Evolutionary conservation across 1,140 invertebrate species (phyloP).

Genomic region (Hetaerina americana): DNA sequence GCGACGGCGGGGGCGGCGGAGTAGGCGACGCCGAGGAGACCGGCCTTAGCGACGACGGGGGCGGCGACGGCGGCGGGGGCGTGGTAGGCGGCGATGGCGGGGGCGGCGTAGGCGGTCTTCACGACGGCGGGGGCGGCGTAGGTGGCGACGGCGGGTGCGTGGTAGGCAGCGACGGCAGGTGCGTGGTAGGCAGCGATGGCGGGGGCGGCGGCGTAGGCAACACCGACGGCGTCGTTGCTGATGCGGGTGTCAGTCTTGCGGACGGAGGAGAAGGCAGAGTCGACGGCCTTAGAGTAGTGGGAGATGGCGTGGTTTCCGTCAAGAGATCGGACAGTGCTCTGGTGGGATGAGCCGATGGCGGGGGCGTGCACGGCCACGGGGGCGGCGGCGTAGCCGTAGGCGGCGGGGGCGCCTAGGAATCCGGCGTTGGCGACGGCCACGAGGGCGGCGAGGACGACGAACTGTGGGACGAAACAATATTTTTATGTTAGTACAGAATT

Average conservation of each 20-base stretch:
- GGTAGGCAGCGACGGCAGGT: constrained; percentile 24
- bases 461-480: neutral
- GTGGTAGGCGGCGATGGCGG: constrained; percentile 10
- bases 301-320: constrained; percentile 39
- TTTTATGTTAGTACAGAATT: no score
- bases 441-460: neutral
- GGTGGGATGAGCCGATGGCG: constrained; percentile 36
- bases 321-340: constrained; percentile 39
- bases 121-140: constrained; percentile 16
- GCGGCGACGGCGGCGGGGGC: constrained; percentile 7
- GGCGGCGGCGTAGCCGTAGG: neutral
- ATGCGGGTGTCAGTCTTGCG: constrained; percentile 43
- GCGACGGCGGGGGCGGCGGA: constrained; percentile 20
- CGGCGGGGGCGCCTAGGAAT: neutral
- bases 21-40: constrained; percentile 18
- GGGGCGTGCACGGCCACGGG: neutral
- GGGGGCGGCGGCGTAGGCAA: constrained; percentile 26
- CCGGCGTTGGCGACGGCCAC: neutral
- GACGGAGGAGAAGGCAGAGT: constrained; percentile 46
- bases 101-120: constrained; percentile 19
- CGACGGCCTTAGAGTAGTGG: constrained; percentile 43
- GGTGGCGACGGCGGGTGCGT: constrained; percentile 23
- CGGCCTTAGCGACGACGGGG: constrained; percentile 15
- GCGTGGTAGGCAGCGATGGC: constrained; percentile 21
- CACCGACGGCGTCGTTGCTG: constrained; percentile 39